Evolutionary conservation across 2,797 vertebrate species (phyloP).

Genomic region (Schizopygopsis pylzovi): DNA sequence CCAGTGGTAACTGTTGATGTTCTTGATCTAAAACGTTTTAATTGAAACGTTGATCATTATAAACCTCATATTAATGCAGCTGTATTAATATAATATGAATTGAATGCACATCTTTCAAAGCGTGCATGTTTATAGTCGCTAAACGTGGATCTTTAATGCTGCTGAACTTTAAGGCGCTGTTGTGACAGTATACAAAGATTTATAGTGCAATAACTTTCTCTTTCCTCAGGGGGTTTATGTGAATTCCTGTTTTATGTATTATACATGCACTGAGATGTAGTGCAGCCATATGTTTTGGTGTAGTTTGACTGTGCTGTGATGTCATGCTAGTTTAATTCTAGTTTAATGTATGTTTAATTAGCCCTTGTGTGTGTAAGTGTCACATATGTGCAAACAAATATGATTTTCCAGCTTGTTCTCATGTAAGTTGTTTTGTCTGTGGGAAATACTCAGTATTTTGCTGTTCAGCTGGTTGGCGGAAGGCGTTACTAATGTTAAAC

Average conservation of each 20-base stretch:
- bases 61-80: background rate
- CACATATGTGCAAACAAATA: constrained; percentile 8
- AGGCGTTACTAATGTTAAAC: constrained; percentile 57
- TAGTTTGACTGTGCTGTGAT: constrained; percentile 18
- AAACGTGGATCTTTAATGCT: background rate
- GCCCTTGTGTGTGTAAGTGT: background rate
- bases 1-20: too few species aligned
- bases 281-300: constrained; percentile 27
- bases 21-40: too few species aligned
- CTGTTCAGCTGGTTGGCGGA: constrained; percentile 55
- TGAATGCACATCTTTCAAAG: background rate
- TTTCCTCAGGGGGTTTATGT: constrained; percentile 10
- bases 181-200: constrained; percentile 47
- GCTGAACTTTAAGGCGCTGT: constrained; percentile 9
- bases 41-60: background rate
- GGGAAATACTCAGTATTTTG: constrained; percentile 26
- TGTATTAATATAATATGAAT: background rate
- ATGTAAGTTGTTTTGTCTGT: constrained; percentile 43
- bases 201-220: constrained; percentile 25
- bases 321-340: constrained; percentile 9
- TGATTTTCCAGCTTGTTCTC: constrained; percentile 26
- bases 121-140: constrained; percentile 34
- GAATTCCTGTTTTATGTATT: constrained; percentile 34
- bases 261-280: constrained; percentile 10
- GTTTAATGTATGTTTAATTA: constrained; percentile 1